Evolutionary conservation across 1,140 invertebrate species (phyloP).

Genomic region (Drosophila kikkawai): DNA sequence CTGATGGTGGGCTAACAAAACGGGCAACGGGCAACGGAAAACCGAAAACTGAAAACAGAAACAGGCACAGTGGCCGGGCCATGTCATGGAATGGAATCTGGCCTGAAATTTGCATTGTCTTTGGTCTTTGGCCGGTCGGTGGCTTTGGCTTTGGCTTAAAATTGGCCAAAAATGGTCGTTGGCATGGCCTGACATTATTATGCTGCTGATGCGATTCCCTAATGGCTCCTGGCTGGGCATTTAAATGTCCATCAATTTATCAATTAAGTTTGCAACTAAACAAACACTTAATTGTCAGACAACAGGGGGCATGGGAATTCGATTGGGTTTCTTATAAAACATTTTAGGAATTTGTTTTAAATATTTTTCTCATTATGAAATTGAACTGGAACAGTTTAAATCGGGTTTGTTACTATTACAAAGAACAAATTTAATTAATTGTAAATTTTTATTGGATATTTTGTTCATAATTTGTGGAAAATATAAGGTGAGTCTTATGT

Average conservation of each 20-base stretch:
- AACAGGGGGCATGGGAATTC: conserved; percentile 25
- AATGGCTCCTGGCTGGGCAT: conserved; percentile 62
- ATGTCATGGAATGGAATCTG: conserved; percentile 74
- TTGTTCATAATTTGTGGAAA: not conserved
- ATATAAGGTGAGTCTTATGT: not conserved
- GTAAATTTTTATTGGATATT: not conserved
- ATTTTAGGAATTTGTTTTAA: not conserved
- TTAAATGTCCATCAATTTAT: conserved; percentile 77
- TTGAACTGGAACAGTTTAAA: not conserved
- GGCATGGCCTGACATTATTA: conserved; percentile 70
- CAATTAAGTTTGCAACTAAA: conserved; percentile 72
- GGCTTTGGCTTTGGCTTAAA: conserved; percentile 33
- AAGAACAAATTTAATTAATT: not conserved
- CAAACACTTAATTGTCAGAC: conserved; percentile 72
- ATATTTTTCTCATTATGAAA: not conserved
- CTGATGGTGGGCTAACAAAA: conserved; percentile 15
- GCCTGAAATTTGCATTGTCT: conserved; percentile 79
- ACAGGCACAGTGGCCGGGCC: conserved; percentile 34
- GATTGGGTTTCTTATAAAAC: not conserved
- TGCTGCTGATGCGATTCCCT: conserved; percentile 53
- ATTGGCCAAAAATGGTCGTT: conserved; percentile 72
- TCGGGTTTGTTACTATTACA: no score
- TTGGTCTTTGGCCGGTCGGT: conserved; percentile 20
- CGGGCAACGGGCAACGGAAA: conserved; percentile 9
- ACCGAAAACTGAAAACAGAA: conserved; percentile 15